phyloP scores from a whole-genome alignment of 1,140 invertebrate species.

The Saccostrea glomerata region DNA sequence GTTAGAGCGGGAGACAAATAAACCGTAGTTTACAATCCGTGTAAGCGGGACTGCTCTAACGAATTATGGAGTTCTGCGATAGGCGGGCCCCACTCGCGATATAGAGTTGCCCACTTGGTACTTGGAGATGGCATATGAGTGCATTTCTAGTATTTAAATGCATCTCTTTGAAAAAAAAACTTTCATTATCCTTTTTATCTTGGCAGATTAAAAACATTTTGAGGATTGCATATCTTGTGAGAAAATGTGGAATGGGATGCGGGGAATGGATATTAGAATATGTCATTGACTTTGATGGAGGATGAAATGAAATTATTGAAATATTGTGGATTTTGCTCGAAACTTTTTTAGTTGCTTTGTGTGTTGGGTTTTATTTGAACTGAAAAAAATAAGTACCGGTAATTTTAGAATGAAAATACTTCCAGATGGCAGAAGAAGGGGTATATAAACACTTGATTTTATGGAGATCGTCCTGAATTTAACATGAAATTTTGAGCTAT shows the following conservation, averaged over 20 bases:
- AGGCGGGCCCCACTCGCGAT: background rate
- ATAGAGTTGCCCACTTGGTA: background rate
- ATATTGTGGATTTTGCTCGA: background rate
- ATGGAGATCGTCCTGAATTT: no score
- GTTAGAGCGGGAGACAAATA: background rate
- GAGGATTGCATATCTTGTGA: background rate
- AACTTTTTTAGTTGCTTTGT: background rate
- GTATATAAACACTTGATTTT: no score
- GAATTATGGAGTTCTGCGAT: background rate
- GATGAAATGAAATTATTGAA: background rate
- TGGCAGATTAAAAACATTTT: background rate
- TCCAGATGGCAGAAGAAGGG: no score
- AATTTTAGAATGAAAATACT: no score
- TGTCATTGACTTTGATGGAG: background rate
- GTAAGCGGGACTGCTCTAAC: background rate
- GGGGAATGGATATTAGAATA: background rate
- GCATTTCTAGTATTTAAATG: conserved; percentile 15
- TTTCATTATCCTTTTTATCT: background rate
- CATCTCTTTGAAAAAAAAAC: background rate
- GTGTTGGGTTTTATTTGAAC: no score
- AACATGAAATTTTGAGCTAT: no score
- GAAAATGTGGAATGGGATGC: background rate
- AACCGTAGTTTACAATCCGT: background rate
- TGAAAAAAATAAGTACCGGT: no score
- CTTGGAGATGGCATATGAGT: background rate